A percentile compares a stretch with the other conserved stretches of the same genome.
phyloP scores from a whole-genome alignment of 2,797 vertebrate species.

The Pteropus rufus region DNA sequence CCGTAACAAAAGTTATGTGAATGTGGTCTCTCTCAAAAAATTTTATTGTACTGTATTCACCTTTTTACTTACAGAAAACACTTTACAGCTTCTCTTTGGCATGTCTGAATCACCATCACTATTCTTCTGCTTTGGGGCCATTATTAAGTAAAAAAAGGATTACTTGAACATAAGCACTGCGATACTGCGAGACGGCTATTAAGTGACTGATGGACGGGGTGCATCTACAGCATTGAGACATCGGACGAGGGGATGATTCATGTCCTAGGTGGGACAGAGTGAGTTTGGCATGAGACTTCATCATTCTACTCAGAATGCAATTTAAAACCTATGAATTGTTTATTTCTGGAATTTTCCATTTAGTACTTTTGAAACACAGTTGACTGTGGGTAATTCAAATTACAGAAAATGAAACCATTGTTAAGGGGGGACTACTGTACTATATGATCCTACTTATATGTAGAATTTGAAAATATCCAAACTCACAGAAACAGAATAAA shows the following conservation, averaged over 20 bases:
- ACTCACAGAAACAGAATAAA: background rate
- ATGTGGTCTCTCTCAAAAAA: background rate
- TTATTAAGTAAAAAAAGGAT: background rate
- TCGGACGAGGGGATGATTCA: background rate
- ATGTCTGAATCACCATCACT: background rate
- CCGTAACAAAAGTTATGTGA: background rate
- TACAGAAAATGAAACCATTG: background rate
- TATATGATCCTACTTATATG: background rate
- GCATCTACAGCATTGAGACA: background rate
- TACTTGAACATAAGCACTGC: background rate
- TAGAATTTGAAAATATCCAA: background rate
- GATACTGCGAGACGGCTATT: background rate
- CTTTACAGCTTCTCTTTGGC: background rate
- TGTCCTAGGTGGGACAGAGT: background rate
- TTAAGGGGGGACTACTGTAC: background rate
- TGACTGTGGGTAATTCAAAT: background rate
- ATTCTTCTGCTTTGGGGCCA: background rate
- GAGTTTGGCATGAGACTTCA: background rate
- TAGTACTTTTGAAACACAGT: background rate
- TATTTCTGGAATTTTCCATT: no score
- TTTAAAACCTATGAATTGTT: no score
- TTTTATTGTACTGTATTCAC: background rate
- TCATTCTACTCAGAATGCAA: background rate
- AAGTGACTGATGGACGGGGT: background rate
- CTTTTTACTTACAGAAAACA: background rate